Base-by-base conservation (phyloP, 2,888 invertebrate genomes). In the Caenorhabditis uteleia region DNA sequence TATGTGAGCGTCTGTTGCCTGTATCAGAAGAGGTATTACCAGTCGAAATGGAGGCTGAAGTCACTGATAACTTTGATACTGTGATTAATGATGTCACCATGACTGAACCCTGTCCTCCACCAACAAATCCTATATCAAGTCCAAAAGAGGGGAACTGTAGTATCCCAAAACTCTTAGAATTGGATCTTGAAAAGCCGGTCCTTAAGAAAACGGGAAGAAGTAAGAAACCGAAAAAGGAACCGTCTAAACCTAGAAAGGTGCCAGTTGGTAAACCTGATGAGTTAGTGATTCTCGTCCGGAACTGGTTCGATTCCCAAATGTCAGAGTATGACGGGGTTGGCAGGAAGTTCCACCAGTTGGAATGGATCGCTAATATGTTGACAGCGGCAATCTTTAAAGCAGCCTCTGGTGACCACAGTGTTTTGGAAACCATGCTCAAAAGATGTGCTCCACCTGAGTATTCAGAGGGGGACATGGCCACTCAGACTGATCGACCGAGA, bases 401-500 rank as follows among this genome's bases (percentile, higher is more conserved):
- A 2, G 12, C 33, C 5, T 14, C 3, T 16, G 46, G 46, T 12
- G 6, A 23, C 3, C n/a, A 20, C 3, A 8, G 16, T 12, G 8
- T n/a, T 2, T 12, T 46, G 4, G 33, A 34, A n/a, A 6, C n/a
- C 21, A 46, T 46, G 33, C 5, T 10, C 8, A 33, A 33, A 16
- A 2, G 46, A 33, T 20, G 21, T n/a, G 20, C 46, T 2, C 46
- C 46, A 12, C 31, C 33, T 18, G 33, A 21, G 4, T 4, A 3
- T 20, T 7, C 5, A 18, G 16, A 3, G 3, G 46, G 46, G 12
- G 46, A 46, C 2, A 31, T 31, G 21, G 5, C 21, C n/a, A 46
- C 33, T 8, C 46, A 46, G 33, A 46, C 46, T 6, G 46, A 46
- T n/a, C n/a, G n/a, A n/a, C n/a, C n/a, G n/a, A n/a, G n/a, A n/a